A percentile compares a stretch with the other conserved stretches of the same genome.
These are phyloP conservation scores for Hormiphora californensis DNA, from an alignment of 37 sponge, comb jelly and placozoan species.

Conservation along the genomic window DNA sequence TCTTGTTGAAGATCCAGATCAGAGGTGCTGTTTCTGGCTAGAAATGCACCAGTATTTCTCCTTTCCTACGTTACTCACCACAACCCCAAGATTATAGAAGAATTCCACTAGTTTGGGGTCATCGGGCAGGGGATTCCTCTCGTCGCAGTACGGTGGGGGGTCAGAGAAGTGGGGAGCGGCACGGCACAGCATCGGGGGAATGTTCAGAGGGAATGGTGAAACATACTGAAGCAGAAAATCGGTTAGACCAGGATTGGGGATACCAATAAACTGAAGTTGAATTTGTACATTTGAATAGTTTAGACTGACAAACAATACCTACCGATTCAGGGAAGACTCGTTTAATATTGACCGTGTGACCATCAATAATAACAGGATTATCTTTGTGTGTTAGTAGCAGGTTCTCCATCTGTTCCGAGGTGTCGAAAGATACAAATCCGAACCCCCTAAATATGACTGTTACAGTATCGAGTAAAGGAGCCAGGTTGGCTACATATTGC, in stretches of 20 bases:
- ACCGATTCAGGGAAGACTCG: conserved; percentile 52
- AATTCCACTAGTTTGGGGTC: conserved; percentile 42
- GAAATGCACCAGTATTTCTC: not conserved
- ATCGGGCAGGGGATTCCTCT: conserved; percentile 38
- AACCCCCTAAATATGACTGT: conserved; percentile 24
- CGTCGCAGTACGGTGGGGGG: conserved; percentile 47
- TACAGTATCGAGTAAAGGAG: too few relatives aligned
- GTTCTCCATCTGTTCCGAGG: conserved; percentile 36
- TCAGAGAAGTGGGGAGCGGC: conserved; percentile 42
- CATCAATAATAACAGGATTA: not conserved
- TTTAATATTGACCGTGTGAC: conserved; percentile 21
- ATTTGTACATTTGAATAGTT: not conserved
- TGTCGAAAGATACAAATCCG: conserved; percentile 42
- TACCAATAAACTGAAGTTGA: not conserved
- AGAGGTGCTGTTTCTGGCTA: not conserved
- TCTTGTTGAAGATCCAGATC: not conserved
- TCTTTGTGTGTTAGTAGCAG: conserved; percentile 16
- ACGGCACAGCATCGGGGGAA: conserved; percentile 47
- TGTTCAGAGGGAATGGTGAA: conserved; percentile 48
- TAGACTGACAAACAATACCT: not conserved
- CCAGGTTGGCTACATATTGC: too few relatives aligned
- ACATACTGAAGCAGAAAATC: conserved; percentile 3
- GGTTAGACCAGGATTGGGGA: not conserved
- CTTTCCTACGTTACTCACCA: not conserved
- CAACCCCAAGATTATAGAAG: conserved; percentile 40